A percentile compares a stretch with the other conserved stretches of the same genome.
Conservation (phyloP, 2,113 vertebrate genomes). For the Elaphurus davidianus region DNA sequence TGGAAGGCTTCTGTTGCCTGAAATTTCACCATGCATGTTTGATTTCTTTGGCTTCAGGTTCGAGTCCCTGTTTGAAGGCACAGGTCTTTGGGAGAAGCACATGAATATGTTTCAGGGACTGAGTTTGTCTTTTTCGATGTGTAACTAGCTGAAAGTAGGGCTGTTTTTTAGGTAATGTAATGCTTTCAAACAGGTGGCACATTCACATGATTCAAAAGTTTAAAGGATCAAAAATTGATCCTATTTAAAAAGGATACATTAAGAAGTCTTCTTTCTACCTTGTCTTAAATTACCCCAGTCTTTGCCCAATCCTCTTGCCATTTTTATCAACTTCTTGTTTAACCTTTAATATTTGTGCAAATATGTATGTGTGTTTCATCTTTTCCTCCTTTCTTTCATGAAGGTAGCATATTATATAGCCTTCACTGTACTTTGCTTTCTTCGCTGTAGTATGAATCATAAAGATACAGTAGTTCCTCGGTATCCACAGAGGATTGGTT, state of each 20-base stretch:
- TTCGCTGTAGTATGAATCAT: neutral
- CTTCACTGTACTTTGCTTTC: neutral
- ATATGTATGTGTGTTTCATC: neutral
- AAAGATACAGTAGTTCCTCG: neutral
- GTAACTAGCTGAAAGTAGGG: neutral
- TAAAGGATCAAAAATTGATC: neutral
- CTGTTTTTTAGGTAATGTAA: neutral
- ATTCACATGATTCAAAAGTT: slow-evolving; percentile 1
- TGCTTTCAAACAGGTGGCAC: neutral
- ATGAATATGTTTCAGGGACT: neutral
- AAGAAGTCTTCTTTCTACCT: neutral
- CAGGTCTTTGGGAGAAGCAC: neutral
- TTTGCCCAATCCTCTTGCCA: neutral
- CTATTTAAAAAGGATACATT: neutral
- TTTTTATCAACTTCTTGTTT: neutral
- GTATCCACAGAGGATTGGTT: neutral
- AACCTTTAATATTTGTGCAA: neutral
- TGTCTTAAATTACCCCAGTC: neutral
- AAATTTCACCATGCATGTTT: neutral
- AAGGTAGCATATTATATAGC: neutral
- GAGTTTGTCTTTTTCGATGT: neutral
- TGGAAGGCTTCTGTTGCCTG: neutral
- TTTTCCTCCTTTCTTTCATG: neutral
- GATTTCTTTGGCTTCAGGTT: slow-evolving; percentile 3
- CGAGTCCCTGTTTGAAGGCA: neutral